Base-by-base conservation (phyloP, 2,888 invertebrate genomes). In the Oeneis ivallda region DNA sequence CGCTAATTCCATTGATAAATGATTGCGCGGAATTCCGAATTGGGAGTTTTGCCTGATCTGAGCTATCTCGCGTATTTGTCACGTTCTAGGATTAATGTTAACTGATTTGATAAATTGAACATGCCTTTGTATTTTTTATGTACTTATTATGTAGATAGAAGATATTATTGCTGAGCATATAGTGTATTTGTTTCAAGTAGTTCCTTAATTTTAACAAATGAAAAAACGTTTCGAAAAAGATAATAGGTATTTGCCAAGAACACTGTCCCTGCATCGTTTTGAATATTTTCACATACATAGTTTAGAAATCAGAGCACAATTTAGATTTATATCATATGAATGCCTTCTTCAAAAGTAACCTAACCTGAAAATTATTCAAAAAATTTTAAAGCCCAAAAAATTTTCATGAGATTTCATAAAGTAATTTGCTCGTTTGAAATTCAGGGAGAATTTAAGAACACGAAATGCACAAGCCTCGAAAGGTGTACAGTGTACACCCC, bases 1-100 rank as follows among this genome's bases (percentile, higher is more conserved):
- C 81, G 81, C 83, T 89, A 90, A 89, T 90, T 86, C 88, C 78
- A 68, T 81, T 87, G 88, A 90, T 87, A 87, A 88, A 89, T 88
- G 85, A 86, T 84, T 75, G 75, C 73, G 78, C 72, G 80, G 79
- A 76, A 83, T 84, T 78, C 45, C 67, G 74, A 80, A 82, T 81
- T 79, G 77, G 77, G 77, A 81, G 80, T 81, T 82, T 80, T 77
- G 73, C 9, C 78, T 75, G 78, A 81, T 84, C 78, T 77, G 71
- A 62, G 65, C 60, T 62, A 53, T 47, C 17, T 52, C 15, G 61
- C 37, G 56, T 56, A 66, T 64, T 62, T 68, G 62, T 68, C 57
- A 62, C 32, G 34, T 53, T 54, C 58, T 65, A 62, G 47, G 50
- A 53, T 52, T 61, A 50, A 62, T 47, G 37, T 53, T 62, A 43